Conservation (phyloP, 2,888 invertebrate genomes). For the Scaptomyza polygonia region DNA sequence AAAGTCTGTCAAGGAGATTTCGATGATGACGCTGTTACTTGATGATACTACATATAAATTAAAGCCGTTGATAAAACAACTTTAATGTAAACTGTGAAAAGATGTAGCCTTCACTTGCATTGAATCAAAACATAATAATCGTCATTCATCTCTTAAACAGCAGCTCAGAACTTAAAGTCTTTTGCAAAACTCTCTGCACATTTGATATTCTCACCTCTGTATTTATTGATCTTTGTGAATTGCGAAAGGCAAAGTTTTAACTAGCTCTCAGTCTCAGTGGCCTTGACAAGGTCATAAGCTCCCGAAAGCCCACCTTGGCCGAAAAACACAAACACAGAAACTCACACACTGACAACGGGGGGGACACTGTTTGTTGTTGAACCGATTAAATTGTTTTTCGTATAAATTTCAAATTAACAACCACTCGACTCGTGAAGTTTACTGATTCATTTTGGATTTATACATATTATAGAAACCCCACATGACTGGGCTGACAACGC, state of each 20-base stretch:
- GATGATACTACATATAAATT: not conserved
- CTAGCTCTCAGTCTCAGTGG: slow-evolving; percentile 31
- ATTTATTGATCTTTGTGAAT: slow-evolving; percentile 14
- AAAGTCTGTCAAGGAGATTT: not conserved
- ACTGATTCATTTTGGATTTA: slow-evolving; percentile 78
- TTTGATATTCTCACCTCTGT: slow-evolving; percentile 1
- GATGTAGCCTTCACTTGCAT: too few species aligned
- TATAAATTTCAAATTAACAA: slow-evolving; percentile 80
- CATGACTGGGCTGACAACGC: slow-evolving; percentile 47
- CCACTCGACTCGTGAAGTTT: slow-evolving; percentile 68
- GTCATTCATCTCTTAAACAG: not conserved
- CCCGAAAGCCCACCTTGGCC: too few species aligned
- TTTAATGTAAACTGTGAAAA: too few species aligned
- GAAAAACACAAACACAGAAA: slow-evolving; percentile 7
- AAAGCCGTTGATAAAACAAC: not conserved
- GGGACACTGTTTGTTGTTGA: slow-evolving; percentile 54
- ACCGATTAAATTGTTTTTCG: slow-evolving; percentile 77
- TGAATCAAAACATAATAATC: too few species aligned
- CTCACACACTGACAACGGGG: not conserved
- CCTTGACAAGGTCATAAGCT: slow-evolving; percentile 60
- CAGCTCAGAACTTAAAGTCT: slow-evolving; percentile 8
- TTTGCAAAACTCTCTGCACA: not conserved
- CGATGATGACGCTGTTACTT: not conserved
- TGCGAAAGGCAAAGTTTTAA: slow-evolving; percentile 31
- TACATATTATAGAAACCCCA: slow-evolving; percentile 44